Percentiles rank a stretch among this genome's conserved stretches.
phyloP scores from a whole-genome alignment of 2,113 vertebrate genomes.

The Xiphophorus hellerii region DNA sequence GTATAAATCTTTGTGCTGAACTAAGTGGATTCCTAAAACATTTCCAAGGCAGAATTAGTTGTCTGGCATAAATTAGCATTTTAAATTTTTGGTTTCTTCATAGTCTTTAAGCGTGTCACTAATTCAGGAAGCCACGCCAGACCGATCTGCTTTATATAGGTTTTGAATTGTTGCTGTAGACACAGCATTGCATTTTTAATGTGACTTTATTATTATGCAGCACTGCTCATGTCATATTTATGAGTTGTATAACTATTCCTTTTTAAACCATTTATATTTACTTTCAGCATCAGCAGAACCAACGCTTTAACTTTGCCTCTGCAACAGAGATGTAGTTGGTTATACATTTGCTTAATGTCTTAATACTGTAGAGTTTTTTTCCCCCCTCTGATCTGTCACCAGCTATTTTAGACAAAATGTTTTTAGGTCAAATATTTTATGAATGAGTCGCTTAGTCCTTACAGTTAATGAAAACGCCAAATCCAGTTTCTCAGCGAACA shows the following conservation, averaged over 20 bases:
- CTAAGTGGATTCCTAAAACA: neutral
- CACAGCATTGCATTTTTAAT: constrained; percentile 27
- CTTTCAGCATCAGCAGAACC: no score
- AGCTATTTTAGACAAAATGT: no score
- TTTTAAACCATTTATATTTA: no score
- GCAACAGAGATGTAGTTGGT: neutral
- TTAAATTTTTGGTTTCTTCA: constrained; percentile 35
- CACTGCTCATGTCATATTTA: neutral
- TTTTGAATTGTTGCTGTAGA: constrained; percentile 57
- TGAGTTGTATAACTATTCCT: neutral
- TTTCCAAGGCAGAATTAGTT: constrained; percentile 30
- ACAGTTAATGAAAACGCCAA: neutral
- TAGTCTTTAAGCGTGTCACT: constrained; percentile 46
- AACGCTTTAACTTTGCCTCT: neutral
- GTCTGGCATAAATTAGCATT: constrained; percentile 60
- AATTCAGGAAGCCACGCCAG: constrained; percentile 28
- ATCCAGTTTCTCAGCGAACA: no score
- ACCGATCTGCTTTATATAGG: constrained; percentile 34
- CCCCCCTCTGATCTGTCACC: no score
- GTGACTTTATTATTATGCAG: neutral
- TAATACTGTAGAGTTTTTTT: neutral
- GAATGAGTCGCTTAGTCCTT: no score
- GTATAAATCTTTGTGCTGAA: constrained; percentile 51
- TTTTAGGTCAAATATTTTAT: no score
- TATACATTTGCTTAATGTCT: neutral